Percentiles rank a stretch among this genome's conserved stretches.
phyloP scores from a whole-genome alignment of 1,140 invertebrate genomes.

The Coelopa frigida region DNA sequence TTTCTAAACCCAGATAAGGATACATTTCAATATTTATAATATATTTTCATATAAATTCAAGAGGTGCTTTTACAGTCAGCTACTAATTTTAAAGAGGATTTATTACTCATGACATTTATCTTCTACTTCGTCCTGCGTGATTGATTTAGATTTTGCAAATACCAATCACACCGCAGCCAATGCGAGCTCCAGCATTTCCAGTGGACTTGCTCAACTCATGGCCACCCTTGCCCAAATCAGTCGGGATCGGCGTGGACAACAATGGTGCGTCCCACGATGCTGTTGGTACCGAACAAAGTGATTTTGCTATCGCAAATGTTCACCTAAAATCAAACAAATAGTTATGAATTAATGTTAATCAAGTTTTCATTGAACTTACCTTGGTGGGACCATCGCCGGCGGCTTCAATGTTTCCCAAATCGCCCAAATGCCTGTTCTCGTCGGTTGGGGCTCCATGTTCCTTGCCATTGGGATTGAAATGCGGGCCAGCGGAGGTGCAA shows the following conservation, averaged over 20 bases:
- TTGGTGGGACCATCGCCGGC: constrained; percentile 62
- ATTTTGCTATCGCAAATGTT: constrained; percentile 68
- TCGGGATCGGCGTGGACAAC: constrained; percentile 91
- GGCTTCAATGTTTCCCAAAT: constrained; percentile 85
- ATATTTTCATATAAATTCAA: too few relatives aligned
- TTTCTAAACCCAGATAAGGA: too few relatives aligned
- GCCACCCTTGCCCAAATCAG: constrained; percentile 88
- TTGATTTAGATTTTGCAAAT: constrained; percentile 46
- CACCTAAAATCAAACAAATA: constrained; percentile 42
- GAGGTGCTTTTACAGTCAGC: too few relatives aligned
- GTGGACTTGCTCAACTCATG: constrained; percentile 92
- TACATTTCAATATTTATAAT: too few relatives aligned
- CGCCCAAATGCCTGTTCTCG: constrained; percentile 74
- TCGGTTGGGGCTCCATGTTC: constrained; percentile 79
- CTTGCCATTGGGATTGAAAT: constrained; percentile 85
- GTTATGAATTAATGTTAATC: not conserved
- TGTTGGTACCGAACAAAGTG: constrained; percentile 65
- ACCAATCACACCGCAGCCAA: constrained; percentile 97
- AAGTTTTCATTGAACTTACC: constrained; percentile 7
- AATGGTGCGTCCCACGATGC: constrained; percentile 80
- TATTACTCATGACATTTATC: too few relatives aligned
- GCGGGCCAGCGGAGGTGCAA: constrained; percentile 89
- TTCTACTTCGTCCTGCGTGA: too few relatives aligned
- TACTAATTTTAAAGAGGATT: too few relatives aligned
- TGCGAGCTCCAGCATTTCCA: constrained; percentile 91